Evolutionary conservation across 2,113 vertebrate species (phyloP).

Genomic region (Neogobius melanostomus): DNA sequence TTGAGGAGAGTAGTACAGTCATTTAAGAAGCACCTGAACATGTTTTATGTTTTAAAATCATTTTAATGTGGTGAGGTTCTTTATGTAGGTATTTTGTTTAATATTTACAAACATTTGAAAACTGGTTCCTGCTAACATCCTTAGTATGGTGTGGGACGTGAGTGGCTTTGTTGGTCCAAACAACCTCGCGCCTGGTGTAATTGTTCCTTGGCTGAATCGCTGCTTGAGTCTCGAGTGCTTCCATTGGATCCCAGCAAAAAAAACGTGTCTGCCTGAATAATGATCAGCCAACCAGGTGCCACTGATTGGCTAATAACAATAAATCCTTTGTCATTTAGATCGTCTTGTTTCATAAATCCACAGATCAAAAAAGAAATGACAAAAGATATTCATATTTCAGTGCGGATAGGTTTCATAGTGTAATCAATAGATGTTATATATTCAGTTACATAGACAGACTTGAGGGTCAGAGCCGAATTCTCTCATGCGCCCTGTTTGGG

Average conservation of each 20-base stretch:
- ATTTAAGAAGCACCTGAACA: too few species aligned
- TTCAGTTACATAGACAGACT: background rate
- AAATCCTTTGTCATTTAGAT: slow-evolving; percentile 12
- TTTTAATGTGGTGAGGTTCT: too few species aligned
- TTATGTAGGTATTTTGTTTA: too few species aligned
- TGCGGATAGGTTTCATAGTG: background rate
- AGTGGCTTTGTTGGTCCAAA: background rate
- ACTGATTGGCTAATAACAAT: slow-evolving; percentile 5
- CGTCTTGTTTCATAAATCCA: background rate
- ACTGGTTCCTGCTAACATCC: background rate
- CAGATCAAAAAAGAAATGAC: background rate
- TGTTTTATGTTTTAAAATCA: too few species aligned
- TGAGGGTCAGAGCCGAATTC: background rate
- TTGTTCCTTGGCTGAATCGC: slow-evolving; percentile 1
- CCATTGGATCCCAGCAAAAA: slow-evolving; percentile 9
- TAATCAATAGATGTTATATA: background rate
- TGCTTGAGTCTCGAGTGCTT: slow-evolving; percentile 23
- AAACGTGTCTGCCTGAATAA: slow-evolving; percentile 16
- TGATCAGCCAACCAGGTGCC: slow-evolving; percentile 24
- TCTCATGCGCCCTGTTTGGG: too few species aligned
- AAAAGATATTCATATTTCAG: background rate
- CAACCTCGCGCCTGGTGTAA: slow-evolving; percentile 10
- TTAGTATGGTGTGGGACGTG: background rate
- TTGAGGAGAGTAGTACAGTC: too few species aligned
- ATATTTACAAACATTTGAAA: too few species aligned